Evolutionary conservation across 2,797 vertebrate species (phyloP), one percentile per base, ranked within the genome.

Genomic region (Linurgus olivaceus): DNA sequence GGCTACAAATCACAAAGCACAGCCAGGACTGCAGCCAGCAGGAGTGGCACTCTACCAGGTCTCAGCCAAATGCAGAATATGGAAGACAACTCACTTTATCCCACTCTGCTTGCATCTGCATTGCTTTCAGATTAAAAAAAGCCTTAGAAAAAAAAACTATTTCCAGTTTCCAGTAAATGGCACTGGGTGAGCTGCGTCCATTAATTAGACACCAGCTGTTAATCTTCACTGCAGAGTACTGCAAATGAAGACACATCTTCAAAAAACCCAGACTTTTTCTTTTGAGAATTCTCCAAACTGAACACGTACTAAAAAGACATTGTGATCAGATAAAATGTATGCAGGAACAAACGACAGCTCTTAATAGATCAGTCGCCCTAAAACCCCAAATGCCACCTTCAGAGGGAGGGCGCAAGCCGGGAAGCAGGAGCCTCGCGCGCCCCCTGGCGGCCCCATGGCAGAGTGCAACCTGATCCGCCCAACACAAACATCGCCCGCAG

Each of bases 131-230:
- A 51, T 23, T 54, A 58, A 52, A 77, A 50, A 72, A 51, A 57
- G 6, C 38, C 59, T 55, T 44, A 51, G 54, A 31, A 76, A 84
- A 76, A 70, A 57, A 11, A 77, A 44, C 19, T 11, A 33, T 35
- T 84, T 95, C 44, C 57, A 88, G 23, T 33, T 85, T 42, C 58
- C 28, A 66, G 13, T 65, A 68, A 91, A 51, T 16, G 26, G 61
- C n/a, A 66, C 24, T 45, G 63, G 35, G 52, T 77, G 61, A 92
- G 45, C 50, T 61, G 20, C 1, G 13, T 66, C 73, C 55, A 84
- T 29, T 84, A 81, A 93, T 78, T 48, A 66, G 73, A 92, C 31
- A 81, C 13, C 66, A 92, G 71, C 51, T 90, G 86, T 55, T 84
- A 84, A 88, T 81, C 86, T 78, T 79, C 87, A 75, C 35, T 18